phyloP scores from a whole-genome alignment of 2,888 invertebrate species.

The Spodoptera picta region DNA sequence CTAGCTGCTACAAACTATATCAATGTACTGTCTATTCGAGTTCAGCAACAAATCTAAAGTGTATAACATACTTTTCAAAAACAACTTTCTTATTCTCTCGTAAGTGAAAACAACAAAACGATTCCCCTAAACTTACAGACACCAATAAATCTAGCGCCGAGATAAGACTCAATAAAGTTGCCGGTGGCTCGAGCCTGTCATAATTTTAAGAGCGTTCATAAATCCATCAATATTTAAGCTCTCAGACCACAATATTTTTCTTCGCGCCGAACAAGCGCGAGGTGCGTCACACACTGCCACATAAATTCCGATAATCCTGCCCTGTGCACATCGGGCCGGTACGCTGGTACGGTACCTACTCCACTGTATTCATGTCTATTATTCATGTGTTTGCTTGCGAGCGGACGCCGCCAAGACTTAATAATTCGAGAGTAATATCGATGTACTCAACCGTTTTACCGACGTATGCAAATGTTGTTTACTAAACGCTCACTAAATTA shows the following conservation, averaged over 20 bases:
- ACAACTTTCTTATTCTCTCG: constrained; percentile 50
- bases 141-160: constrained; percentile 79
- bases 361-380: constrained; percentile 77
- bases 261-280: constrained; percentile 68
- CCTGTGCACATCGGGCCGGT: constrained; percentile 72
- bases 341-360: constrained; percentile 51
- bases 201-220: constrained; percentile 86
- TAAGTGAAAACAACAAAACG: constrained; percentile 73
- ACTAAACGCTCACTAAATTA: constrained; percentile 34
- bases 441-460: constrained; percentile 66
- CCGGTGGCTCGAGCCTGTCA: constrained; percentile 79
- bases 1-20: constrained; percentile 45
- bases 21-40: constrained; percentile 24
- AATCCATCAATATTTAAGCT: constrained; percentile 88
- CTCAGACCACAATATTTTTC: constrained; percentile 84
- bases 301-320: constrained; percentile 85
- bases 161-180: constrained; percentile 85
- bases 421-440: constrained; percentile 77
- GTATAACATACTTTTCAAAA: constrained; percentile 34
- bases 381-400: constrained; percentile 82
- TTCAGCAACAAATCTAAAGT: constrained; percentile 23
- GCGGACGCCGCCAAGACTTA: constrained; percentile 78
- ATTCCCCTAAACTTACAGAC: constrained; percentile 72
- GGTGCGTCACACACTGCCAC: constrained; percentile 84
- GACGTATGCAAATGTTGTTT: constrained; percentile 41